Base-by-base conservation (phyloP, 2,113 vertebrate genomes). In the Ptilorrhoa leucosticta region DNA sequence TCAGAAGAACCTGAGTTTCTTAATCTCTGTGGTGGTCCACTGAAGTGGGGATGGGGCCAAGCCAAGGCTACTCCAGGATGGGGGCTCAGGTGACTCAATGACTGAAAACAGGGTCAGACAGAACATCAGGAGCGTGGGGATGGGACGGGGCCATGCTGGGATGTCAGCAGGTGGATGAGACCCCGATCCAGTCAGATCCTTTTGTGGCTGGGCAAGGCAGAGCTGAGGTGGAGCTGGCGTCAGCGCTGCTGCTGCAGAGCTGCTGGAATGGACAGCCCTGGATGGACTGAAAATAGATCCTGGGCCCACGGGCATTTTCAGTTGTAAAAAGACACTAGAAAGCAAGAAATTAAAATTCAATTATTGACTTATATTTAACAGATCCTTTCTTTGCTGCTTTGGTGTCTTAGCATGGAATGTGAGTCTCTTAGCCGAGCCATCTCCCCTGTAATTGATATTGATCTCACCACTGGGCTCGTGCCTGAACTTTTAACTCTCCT, bases 401-500 rank as follows among this genome's bases (percentile, higher is more conserved):
- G 12, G 27, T 89, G 35, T 70, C 35, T 84, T 68, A 82, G 44
- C 33, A 78, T 2, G 18, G 60, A 39, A 87, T 92, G 30, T 60
- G 44, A 81, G 42, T 33, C 72, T 84, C 42, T 75, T 65, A 93
- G 65, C 56, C 48, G 51, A 71, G 53, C 11, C 30, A 33, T 81
- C 45, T 90, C 9, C 54, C 30, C 10, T 44, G 17, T 95, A 94
- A 91, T 87, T 94, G 81, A 85, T 87, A 97, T 87, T 82, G 92
- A 95, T 95, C 44, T 75, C 35, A 68, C 13, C 39, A 50, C 39
- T 71, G 47, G 73, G 21, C 33, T 68, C 60, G 51, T 48, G 30
- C n/a, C 39, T 94, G 84, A 94, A 89, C 73, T 79, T 91, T 39
- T 57, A 93, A 78, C 56, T 61, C 35, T 78, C 4, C 6, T 54